phyloP scores from a whole-genome alignment of 2,888 invertebrate species.

The Cataglyphis altisquamis region DNA sequence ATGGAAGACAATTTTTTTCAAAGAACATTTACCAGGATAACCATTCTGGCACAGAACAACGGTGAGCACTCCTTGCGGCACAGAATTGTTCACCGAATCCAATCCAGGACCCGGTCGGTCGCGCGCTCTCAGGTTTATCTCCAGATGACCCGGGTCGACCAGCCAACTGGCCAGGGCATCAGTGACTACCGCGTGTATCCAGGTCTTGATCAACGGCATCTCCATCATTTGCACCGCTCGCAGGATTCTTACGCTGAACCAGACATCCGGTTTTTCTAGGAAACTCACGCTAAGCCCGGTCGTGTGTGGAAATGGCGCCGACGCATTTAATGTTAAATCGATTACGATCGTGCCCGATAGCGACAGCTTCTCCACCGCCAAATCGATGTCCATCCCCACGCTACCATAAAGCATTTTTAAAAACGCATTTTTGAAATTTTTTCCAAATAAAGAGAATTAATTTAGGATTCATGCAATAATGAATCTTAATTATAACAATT shows the following conservation, averaged over 20 bases:
- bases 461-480: neutral
- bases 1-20: neutral
- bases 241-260: conserved; percentile 87
- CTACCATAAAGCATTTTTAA: conserved; percentile 74
- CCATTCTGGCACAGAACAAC: conserved; percentile 84
- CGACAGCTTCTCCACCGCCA: conserved; percentile 87
- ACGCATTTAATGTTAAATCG: conserved; percentile 86
- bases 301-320: conserved; percentile 87
- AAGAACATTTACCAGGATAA: conserved; percentile 60
- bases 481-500: conserved; percentile 14
- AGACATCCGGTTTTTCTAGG: conserved; percentile 87
- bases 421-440: neutral
- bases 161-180: conserved; percentile 86
- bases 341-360: conserved; percentile 86
- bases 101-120: conserved; percentile 82
- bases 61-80: conserved; percentile 86
- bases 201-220: conserved; percentile 87
- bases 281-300: conserved; percentile 87
- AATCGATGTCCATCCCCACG: conserved; percentile 86
- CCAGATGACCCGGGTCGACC: conserved; percentile 86
- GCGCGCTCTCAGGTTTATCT: conserved; percentile 81
- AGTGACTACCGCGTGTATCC: conserved; percentile 87
- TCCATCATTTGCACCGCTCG: conserved; percentile 87
- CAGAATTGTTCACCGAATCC: conserved; percentile 78
- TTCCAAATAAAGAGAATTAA: neutral